These are phyloP conservation scores for Thereuonema tuberculata DNA, from an alignment of 1,140 invertebrate genomes.

Conservation along the genomic window DNA sequence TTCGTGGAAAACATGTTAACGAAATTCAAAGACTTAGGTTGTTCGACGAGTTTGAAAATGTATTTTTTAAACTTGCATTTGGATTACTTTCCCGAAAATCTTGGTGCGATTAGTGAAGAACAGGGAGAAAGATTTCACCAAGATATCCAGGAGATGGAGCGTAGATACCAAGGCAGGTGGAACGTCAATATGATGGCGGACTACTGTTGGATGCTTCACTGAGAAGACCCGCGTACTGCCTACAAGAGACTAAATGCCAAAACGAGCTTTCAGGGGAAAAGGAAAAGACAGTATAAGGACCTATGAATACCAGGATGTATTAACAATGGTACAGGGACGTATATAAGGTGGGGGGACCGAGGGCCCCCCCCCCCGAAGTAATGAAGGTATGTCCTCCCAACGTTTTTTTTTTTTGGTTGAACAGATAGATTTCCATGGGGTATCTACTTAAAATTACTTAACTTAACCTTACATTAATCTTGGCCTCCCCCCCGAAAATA, in stretches of 20 bases:
- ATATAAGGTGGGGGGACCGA: neutral
- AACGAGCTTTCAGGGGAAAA: too few species aligned
- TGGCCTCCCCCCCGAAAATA: too few species aligned
- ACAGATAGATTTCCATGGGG: too few species aligned
- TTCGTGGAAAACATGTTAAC: slow-evolving; percentile 10
- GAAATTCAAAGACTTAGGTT: slow-evolving; percentile 13
- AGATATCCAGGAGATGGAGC: slow-evolving; percentile 13
- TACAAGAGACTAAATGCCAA: neutral
- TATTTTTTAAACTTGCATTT: slow-evolving; percentile 14
- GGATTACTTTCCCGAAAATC: slow-evolving; percentile 15
- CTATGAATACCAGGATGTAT: neutral
- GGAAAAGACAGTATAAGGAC: neutral
- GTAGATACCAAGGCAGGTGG: slow-evolving; percentile 11
- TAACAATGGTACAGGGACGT: neutral
- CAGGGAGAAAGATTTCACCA: slow-evolving; percentile 16
- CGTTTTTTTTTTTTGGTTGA: too few species aligned
- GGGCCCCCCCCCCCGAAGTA: too few species aligned
- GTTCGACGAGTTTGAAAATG: slow-evolving; percentile 16
- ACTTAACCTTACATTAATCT: too few species aligned
- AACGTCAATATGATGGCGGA: too few species aligned
- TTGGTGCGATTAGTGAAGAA: slow-evolving; percentile 10
- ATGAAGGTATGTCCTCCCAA: neutral
- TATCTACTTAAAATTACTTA: too few species aligned
- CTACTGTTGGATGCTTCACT: neutral
- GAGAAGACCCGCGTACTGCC: neutral